Percentiles rank a stretch among this genome's conserved stretches.
These are phyloP conservation scores for Rhinolophus ferrumequinum DNA, from an alignment of 2,113 vertebrate species.

Conservation along the genomic window DNA sequence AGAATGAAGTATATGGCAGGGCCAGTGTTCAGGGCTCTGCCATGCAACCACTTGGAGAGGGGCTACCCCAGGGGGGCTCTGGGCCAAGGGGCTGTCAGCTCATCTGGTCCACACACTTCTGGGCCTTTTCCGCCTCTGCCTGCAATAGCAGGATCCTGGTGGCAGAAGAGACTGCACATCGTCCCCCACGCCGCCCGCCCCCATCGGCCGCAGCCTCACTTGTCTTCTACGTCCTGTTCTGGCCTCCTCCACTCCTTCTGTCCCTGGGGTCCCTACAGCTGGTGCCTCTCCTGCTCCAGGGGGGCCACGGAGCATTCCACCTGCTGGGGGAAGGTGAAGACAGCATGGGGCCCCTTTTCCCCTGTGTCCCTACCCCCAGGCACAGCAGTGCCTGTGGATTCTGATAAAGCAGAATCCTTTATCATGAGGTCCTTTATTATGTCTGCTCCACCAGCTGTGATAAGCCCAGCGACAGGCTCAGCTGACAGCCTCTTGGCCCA, in stretches of 20 bases:
- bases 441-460: neutral
- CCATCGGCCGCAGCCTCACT: neutral
- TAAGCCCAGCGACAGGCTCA: neutral
- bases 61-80: neutral
- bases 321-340: conserved; percentile 68
- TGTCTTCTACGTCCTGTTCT: neutral
- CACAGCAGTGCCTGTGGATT: neutral
- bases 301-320: conserved; percentile 71
- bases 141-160: neutral
- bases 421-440: neutral
- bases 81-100: neutral
- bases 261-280: conserved; percentile 76
- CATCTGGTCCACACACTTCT: conserved; percentile 69
- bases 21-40: neutral
- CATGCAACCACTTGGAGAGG: neutral
- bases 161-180: neutral
- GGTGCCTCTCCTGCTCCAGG: conserved; percentile 81
- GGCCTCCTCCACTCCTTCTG: conserved; percentile 56
- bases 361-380: neutral
- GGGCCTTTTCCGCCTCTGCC: conserved; percentile 52
- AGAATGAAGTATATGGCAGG: neutral
- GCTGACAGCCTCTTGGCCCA: neutral
- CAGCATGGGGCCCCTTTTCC: neutral
- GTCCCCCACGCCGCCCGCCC: neutral
- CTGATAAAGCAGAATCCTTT: conserved; percentile 15